phyloP scores from a whole-genome alignment of 2,888 invertebrate species.

The Nesidiocoris tenuis region DNA sequence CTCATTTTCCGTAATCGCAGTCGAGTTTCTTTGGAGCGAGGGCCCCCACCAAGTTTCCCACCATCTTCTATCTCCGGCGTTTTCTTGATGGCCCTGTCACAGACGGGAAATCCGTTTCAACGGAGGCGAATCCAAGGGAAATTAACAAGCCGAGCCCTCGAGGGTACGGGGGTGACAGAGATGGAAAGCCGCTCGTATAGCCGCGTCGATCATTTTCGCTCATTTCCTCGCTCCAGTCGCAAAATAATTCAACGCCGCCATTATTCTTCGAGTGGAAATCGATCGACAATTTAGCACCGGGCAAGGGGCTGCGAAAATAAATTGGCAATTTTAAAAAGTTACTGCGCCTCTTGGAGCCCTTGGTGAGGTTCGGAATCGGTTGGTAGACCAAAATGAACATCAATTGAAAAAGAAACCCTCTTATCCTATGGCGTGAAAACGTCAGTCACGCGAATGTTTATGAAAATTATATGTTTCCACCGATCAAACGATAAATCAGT shows the following conservation, averaged over 20 bases:
- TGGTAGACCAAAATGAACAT: too few relatives aligned
- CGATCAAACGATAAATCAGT: too few relatives aligned
- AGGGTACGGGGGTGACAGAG: background rate
- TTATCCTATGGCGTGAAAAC: too few relatives aligned
- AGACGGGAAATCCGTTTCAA: background rate
- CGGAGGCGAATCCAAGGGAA: background rate
- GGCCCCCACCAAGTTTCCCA: background rate
- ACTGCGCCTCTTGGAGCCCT: too few relatives aligned
- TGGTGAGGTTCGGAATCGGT: too few relatives aligned
- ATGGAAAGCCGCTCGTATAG: background rate
- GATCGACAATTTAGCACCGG: too few relatives aligned
- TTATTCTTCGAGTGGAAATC: background rate
- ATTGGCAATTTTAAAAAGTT: too few relatives aligned
- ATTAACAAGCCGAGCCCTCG: background rate
- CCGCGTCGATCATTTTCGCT: background rate
- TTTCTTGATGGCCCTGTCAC: background rate
- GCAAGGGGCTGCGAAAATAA: too few relatives aligned
- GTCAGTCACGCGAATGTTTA: too few relatives aligned
- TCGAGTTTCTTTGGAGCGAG: background rate
- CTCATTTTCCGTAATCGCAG: background rate
- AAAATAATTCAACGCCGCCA: background rate
- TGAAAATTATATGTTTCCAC: too few relatives aligned
- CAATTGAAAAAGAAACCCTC: too few relatives aligned
- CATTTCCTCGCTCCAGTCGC: background rate
- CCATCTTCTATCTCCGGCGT: too few relatives aligned